phyloP scores from a whole-genome alignment of 2,888 invertebrate genomes.

The Catocala nupta region DNA sequence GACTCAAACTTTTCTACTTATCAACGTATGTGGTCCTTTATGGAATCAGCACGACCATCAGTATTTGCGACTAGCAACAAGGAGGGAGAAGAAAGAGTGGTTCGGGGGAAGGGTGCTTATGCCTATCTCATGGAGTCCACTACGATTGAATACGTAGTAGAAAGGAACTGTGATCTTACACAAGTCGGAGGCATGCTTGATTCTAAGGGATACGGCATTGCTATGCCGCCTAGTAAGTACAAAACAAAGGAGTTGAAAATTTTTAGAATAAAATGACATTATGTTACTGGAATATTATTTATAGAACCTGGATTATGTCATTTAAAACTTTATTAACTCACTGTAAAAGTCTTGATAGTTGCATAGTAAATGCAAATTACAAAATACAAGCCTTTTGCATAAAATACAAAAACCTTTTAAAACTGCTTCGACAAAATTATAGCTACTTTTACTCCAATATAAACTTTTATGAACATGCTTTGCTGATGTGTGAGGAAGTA shows the following conservation, averaged over 20 bases:
- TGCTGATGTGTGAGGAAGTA: slow-evolving; percentile 22
- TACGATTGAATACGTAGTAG: slow-evolving; percentile 97
- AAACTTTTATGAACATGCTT: slow-evolving; percentile 36
- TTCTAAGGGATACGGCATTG: slow-evolving; percentile 98
- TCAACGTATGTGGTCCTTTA: slow-evolving; percentile 98
- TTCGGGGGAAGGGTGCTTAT: slow-evolving; percentile 94
- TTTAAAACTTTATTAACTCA: no score
- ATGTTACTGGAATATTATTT: no score
- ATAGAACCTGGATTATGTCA: no score
- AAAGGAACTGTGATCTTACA: slow-evolving; percentile 95
- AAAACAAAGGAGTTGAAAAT: no score
- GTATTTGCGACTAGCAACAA: slow-evolving; percentile 95
- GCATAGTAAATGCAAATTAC: no score
- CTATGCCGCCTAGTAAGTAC: slow-evolving; percentile 94
- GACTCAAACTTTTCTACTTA: slow-evolving; percentile 98
- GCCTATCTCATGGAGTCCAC: slow-evolving; percentile 99
- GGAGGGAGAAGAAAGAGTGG: slow-evolving; percentile 96
- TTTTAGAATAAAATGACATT: no score
- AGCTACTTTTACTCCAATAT: slow-evolving; percentile 33
- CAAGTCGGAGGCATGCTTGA: slow-evolving; percentile 97
- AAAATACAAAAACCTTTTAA: slow-evolving; percentile 45
- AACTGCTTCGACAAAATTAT: slow-evolving; percentile 30
- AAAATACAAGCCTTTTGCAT: neutral
- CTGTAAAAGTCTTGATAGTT: no score
- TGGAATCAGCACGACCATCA: slow-evolving; percentile 95